Evolutionary conservation across 2,113 vertebrate species (phyloP), one percentile per base, ranked within the genome.

Genomic region (Heterocephalus glaber): DNA sequence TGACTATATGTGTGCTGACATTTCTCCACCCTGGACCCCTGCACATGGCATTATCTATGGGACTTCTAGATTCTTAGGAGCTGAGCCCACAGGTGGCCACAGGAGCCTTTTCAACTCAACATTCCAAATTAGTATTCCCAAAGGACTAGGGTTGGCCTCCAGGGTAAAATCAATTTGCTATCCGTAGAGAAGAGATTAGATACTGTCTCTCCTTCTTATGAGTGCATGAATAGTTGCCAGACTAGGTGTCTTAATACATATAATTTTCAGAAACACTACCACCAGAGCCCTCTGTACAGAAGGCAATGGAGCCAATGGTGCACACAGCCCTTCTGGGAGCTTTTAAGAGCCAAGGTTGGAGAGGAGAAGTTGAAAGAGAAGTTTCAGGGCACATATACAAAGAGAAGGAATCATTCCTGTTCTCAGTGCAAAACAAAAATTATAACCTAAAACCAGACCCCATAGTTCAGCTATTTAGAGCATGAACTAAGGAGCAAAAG

Each of bases 381-480:
- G 52, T 49, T 7, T 11, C 8, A 5, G 47, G 7, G 5, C 14
- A 54, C 58, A 26, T 6, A 35, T 11, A 79, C 72, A 66, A 68
- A 95, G 38, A 28, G 35, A 92, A 97, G 54, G 63, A 61, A 86
- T n/a, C 77, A 35, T 61, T 41, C 76, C 41, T 49, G 3, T 60
- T 65, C 89, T 41, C 41, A n/a, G 72, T 10, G 44, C 65, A 89
- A 91, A 93, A 94, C 92, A 96, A 90, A 97, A 97, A 97, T 95
- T 95, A 92, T 90, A 96, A 86, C 76, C 47, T 89, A 70, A 80
- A 92, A 52, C 92, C 81, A 77, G 84, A 95, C 74, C 95, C 92
- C 90, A 95, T 28, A 33, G 82, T 86, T 84, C 95, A 94, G 72
- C 93, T 97, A 97, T 97, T 98, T 97, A 84, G 38, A 96, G 94